Evolutionary conservation across 2,797 vertebrate genomes (phyloP).

Genomic region (Pitangus sulphuratus): DNA sequence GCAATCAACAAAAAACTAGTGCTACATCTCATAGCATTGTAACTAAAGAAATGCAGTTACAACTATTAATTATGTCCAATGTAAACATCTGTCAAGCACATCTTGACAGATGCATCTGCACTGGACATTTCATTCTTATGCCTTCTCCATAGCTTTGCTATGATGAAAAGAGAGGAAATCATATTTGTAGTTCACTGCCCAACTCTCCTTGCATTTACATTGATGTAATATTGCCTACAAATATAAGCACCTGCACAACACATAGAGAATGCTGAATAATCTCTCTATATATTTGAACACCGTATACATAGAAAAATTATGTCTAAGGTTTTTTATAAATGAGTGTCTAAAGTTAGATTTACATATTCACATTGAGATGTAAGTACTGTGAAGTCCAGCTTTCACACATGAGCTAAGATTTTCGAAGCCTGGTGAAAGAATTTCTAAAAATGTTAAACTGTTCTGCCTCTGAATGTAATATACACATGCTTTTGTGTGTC

Average conservation of each 20-base stretch:
- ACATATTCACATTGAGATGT: neutral
- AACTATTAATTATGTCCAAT: neutral
- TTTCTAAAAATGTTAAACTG: conserved; percentile 27
- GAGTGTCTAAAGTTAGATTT: neutral
- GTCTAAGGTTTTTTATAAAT: neutral
- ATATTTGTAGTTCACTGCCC: neutral
- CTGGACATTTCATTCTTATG: neutral
- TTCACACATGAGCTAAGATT: neutral
- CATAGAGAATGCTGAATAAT: neutral
- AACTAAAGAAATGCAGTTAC: neutral
- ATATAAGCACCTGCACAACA: neutral
- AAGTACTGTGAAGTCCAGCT: conserved; percentile 28
- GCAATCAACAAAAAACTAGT: neutral
- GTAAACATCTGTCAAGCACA: neutral
- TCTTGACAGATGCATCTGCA: neutral
- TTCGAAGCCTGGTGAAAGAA: conserved; percentile 17
- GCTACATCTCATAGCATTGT: neutral
- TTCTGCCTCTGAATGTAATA: neutral
- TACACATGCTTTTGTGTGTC: neutral
- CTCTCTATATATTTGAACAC: neutral
- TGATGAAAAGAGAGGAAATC: neutral
- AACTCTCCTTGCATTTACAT: neutral
- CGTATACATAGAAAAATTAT: neutral
- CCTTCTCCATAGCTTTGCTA: neutral
- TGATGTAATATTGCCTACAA: neutral